Evolutionary conservation across 2,113 vertebrate species (phyloP).

Genomic region (Nettapus auritus): DNA sequence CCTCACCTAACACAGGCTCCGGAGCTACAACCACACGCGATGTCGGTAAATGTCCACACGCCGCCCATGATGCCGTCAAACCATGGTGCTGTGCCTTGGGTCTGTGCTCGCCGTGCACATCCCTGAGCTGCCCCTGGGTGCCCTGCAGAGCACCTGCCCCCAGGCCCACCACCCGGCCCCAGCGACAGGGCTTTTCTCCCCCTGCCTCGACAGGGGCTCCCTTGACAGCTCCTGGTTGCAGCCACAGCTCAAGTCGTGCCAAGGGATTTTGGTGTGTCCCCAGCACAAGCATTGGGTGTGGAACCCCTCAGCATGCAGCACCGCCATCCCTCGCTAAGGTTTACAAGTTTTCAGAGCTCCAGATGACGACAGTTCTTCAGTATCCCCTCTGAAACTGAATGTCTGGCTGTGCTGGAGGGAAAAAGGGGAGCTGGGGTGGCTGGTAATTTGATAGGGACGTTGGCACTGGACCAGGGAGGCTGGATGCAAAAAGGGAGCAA

Average conservation of each 20-base stretch:
- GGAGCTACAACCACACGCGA: neutral
- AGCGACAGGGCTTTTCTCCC: neutral
- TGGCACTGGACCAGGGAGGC: neutral
- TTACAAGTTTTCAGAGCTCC: neutral
- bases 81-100: neutral
- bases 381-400: neutral
- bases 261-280: too few relatives aligned
- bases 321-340: neutral
- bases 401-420: accelerated
- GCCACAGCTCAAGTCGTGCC: neutral
- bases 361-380: neutral
- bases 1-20: neutral
- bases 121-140: neutral
- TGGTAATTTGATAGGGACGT: neutral
- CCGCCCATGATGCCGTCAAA: neutral
- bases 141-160: neutral
- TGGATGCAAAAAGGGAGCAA: neutral
- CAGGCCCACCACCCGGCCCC: neutral
- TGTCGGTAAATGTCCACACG: neutral
- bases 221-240: neutral
- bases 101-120: neutral
- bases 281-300: neutral
- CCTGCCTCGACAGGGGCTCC: neutral
- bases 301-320: neutral
- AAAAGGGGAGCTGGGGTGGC: neutral